Evolutionary conservation across 2,113 vertebrate species (phyloP), one percentile per base, ranked within the genome.

Genomic region (Scalopus aquaticus): DNA sequence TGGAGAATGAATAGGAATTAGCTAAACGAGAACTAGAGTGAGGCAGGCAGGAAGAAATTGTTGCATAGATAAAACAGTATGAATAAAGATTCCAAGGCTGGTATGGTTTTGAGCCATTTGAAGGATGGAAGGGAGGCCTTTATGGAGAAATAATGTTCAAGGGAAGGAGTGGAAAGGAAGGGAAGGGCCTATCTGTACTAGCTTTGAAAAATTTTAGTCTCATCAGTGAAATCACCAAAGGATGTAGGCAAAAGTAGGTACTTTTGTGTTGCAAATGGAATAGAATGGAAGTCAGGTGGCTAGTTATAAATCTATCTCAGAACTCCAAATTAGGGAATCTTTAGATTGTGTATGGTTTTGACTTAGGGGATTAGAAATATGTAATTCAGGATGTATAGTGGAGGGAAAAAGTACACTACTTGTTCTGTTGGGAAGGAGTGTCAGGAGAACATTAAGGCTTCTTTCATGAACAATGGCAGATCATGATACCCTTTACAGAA

Each of bases 301-400:
- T 24, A 30, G 8, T 82, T 64, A 6, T 1, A 49, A 49, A 10
- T 12, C 37, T 84, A 72, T 44, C 88, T 90, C 28, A 76, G 54
- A 26, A 76, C 49, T 69, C 32, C 82, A 78, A 35, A 58, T 82
- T 73, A 80, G 26, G 91, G 60, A 44, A 37, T n/a, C 37, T 30
- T 60, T 78, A 22, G 72, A 39, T 70, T 73, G 7, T 58, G 1
- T 64, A 3, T 88, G n/a, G 49, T 91, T 96, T 86, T 49, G 69
- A 42, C 65, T 58, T 4, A 79, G 20, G 49, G 86, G 62, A 82
- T 95, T 69, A 82, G 28, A 49, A 39, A 28, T 35, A 78, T 81
- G 28, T 95, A 72, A 93, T 87, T 92, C 70, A 82, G 78, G 44
- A 46, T 78, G 42, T 77, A 30, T 49, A 95, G 62, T 72, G 42